Conservation (phyloP, 2,113 vertebrate species). For the Spilogale gracilis region DNA sequence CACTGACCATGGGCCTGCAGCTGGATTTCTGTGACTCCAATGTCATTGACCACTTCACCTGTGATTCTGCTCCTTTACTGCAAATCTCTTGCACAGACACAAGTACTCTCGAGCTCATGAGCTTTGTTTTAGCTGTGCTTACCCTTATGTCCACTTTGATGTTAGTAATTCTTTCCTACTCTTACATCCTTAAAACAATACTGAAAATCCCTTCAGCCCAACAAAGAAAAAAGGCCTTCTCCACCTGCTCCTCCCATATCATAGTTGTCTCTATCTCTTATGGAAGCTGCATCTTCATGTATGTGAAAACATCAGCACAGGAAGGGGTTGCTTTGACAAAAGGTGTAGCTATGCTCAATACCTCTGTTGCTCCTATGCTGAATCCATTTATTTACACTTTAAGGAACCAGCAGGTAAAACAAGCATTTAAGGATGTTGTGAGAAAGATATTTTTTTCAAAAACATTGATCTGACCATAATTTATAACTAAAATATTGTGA, state of each 20-base stretch:
- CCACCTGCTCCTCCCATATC: conserved; percentile 25
- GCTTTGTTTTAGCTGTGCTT: conserved; percentile 56
- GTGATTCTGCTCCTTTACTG: conserved; percentile 69
- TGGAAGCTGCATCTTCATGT: conserved; percentile 83
- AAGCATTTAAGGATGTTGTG: conserved; percentile 32
- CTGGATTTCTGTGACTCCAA: conserved; percentile 75
- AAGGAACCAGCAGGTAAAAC: conserved; percentile 75
- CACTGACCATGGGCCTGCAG: conserved; percentile 38
- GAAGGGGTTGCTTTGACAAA: conserved; percentile 79
- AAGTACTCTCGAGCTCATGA: conserved; percentile 50
- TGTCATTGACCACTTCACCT: conserved; percentile 67
- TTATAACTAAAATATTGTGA: background rate
- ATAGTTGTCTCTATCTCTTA: conserved; percentile 75
- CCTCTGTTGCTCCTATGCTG: conserved; percentile 70
- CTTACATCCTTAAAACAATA: conserved; percentile 68
- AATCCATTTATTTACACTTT: conserved; percentile 76
- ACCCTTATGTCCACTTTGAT: conserved; percentile 50
- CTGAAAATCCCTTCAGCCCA: conserved; percentile 51
- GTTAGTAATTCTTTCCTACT: conserved; percentile 62
- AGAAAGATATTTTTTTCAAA: conserved; percentile 46
- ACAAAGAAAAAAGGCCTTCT: conserved; percentile 76
- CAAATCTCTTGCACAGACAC: conserved; percentile 72
- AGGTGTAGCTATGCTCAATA: conserved; percentile 76
- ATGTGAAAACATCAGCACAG: conserved; percentile 74
- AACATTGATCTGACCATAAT: background rate